phyloP scores from a whole-genome alignment of 1,140 invertebrate species.

The Drosophila guanche region DNA sequence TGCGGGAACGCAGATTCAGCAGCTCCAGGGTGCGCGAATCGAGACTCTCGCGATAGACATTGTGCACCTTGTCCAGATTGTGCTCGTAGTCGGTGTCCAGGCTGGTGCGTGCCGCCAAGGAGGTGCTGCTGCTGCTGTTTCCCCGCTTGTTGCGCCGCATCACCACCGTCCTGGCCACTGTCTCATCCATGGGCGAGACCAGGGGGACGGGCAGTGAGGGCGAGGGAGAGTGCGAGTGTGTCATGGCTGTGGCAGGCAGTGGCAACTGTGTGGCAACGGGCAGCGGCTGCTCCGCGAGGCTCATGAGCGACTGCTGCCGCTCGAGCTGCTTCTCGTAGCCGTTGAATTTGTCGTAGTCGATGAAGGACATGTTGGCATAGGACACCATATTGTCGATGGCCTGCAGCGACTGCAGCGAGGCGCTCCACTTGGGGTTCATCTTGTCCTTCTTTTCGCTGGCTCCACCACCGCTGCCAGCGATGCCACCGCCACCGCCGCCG shows the following conservation, averaged over 20 bases:
- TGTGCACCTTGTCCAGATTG: slow-evolving; percentile 73
- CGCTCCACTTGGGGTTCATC: slow-evolving; percentile 82
- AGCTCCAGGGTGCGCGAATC: slow-evolving; percentile 75
- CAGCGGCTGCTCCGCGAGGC: slow-evolving; percentile 58
- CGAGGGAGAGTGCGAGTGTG: slow-evolving; percentile 37
- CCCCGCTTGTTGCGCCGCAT: slow-evolving; percentile 43
- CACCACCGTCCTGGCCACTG: slow-evolving; percentile 24
- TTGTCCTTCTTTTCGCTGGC: slow-evolving; percentile 68
- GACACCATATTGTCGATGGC: slow-evolving; percentile 83
- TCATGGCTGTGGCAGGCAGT: slow-evolving; percentile 37
- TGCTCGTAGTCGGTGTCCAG: slow-evolving; percentile 73
- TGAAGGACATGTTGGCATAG: slow-evolving; percentile 83
- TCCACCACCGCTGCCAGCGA: too few species aligned
- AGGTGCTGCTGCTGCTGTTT: slow-evolving; percentile 49
- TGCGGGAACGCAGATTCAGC: slow-evolving; percentile 71
- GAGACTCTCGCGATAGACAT: slow-evolving; percentile 77
- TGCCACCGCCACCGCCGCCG: slow-evolving; percentile 11
- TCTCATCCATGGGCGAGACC: slow-evolving; percentile 30
- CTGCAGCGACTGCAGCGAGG: slow-evolving; percentile 79
- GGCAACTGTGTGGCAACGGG: slow-evolving; percentile 36
- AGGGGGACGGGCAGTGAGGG: slow-evolving; percentile 38
- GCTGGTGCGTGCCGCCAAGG: slow-evolving; percentile 36
- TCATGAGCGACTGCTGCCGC: slow-evolving; percentile 71
- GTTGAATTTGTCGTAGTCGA: slow-evolving; percentile 83
- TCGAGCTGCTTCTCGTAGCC: slow-evolving; percentile 81